Evolutionary conservation across 2,113 vertebrate species (phyloP), one percentile per base, ranked within the genome.

Genomic region (Silurus glanis): DNA sequence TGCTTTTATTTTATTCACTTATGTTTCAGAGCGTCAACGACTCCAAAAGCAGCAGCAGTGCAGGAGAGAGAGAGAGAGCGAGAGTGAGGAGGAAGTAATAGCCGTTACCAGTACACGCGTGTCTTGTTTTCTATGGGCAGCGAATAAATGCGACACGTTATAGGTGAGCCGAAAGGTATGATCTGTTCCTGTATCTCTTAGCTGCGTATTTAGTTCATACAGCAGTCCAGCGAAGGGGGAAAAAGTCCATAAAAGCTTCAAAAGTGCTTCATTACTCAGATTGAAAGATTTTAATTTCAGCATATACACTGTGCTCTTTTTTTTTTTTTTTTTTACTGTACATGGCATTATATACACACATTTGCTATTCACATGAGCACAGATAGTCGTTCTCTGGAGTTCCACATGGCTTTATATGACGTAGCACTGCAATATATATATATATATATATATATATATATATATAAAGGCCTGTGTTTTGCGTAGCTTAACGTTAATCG

Each of bases 1-100:
- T 87, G 87, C 85, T 90, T 90, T 90, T 80, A 90, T 90, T 62
- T 90, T 75, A 87, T 88, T 87, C 71, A 88, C 87, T 83, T 81
- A 76, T 21, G 2, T 66, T 83, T 86, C 79, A 84, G 88, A 87
- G 78, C 62, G 61, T 64, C 66, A 56, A 16, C 49, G 78, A 74
- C 75, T 84, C 82, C 47, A 66, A 72, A 83, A 85, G 81, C 69
- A 79, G 53, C 88, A 80, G 84, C 79, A 72, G 76, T 78, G 71
- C 67, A 58, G 58, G 62, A 85, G 81, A 71, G 47, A 74, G 58
- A 75, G 62, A 28, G 71, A 23, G 6, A 23, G 53, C 49, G 58
- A 28, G 71, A 80, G 62, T 56, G 67, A 82, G n/a, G 25, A 53
- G 64, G 55, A 80, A 61, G 28, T 80, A 10, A 56, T 56, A 79